Evolutionary conservation across 53 echinoderm and acorn worm species (phyloP), one percentile per base, ranked within the genome.

Genomic region (Crossaster papposus): DNA sequence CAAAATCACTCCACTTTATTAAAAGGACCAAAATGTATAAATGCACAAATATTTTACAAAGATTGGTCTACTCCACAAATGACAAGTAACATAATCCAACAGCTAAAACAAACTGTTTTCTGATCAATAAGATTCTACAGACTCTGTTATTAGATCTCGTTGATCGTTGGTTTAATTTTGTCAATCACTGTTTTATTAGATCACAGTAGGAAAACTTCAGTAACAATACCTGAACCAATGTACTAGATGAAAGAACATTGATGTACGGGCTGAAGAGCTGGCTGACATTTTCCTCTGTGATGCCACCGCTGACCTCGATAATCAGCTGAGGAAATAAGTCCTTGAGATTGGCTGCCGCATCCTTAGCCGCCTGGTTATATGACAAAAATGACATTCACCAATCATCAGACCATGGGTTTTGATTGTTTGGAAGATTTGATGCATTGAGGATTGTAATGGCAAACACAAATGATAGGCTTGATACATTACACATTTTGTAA

Each of bases 231-330:
- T 97, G 98, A 11, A 95, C 95, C 31, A 95, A 89, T 53, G 90
- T 90, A 64, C 98, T 96, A 6, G 91, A 79, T 3, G 98, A 97
- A 51, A 97, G 93, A 53, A 97, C 95, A 76, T 97, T 96, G 52
- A 97, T 94, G 86, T 89, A 51, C 0, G 93, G 94, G 18, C 88
- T 85, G 52, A 95, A 92, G 89, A 91, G 93, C 26, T 70, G 52
- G 0, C 83, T 77, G 14, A 97, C 30, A 13, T 89, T 92, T 18
- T 93, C 91, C 80, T 94, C 94, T 0, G 95, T 96, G 79, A 97
- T 91, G 0, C 98, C 98, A 3, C 98, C 98, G 35, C 98, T 97
- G 37, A 91, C 95, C 75, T 97, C 98, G 26, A 97, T 89, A 34
- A 91, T 79, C 23, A 97, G 91, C 78, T 95, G 81, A 8, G 98